Conservation (phyloP, 1,140 invertebrate species). For the Dufourea novaeangliae region DNA sequence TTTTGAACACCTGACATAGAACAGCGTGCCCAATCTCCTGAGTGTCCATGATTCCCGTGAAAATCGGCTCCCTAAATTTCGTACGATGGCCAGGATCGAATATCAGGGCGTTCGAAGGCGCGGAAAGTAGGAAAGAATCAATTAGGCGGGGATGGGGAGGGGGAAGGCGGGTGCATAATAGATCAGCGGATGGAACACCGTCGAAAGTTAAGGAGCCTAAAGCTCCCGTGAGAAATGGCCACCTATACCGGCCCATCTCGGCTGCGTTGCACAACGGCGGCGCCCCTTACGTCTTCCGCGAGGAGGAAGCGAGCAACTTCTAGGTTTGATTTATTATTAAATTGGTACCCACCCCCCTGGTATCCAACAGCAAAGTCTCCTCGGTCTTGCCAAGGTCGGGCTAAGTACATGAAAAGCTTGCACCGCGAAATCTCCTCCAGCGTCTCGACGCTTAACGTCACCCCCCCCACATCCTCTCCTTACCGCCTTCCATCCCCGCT, state of each 20-base stretch:
- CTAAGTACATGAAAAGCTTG: conserved; percentile 42
- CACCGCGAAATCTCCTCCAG: conserved; percentile 50
- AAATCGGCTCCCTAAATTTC: not conserved
- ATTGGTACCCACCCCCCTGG: conserved; percentile 53
- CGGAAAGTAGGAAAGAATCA: conserved; percentile 68
- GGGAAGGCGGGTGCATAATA: conserved; percentile 73
- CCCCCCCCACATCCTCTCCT: not conserved
- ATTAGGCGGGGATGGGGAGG: conserved; percentile 73
- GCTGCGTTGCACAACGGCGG: not conserved
- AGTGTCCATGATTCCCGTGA: no score
- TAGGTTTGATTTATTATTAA: conserved; percentile 79
- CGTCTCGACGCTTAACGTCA: conserved; percentile 35
- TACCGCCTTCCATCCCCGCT: not conserved
- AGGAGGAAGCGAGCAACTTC: conserved; percentile 77
- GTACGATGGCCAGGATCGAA: conserved; percentile 1
- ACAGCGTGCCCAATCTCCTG: no score
- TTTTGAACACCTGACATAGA: no score
- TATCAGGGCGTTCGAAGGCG: not conserved
- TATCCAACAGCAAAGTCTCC: conserved; percentile 43
- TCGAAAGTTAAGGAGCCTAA: conserved; percentile 74
- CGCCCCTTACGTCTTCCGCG: conserved; percentile 59
- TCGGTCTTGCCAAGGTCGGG: conserved; percentile 54
- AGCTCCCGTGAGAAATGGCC: conserved; percentile 74
- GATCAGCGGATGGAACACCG: conserved; percentile 68
- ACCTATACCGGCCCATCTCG: conserved; percentile 57